Conservation (phyloP, 2,888 invertebrate species). For the Steinernema carpocapsae region DNA sequence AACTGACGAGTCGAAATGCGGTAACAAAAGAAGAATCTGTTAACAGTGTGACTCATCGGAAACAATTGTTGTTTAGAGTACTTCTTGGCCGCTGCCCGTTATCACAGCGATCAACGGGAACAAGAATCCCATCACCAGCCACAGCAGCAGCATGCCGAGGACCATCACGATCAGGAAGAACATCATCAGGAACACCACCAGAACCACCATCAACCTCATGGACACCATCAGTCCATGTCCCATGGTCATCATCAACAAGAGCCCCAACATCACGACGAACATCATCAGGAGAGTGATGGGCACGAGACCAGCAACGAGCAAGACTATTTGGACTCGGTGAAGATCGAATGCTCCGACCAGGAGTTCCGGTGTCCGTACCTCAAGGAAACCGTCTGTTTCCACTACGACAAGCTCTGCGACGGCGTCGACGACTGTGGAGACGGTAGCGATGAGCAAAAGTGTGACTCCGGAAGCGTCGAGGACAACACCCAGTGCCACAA, state of each 20-base stretch:
- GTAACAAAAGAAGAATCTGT: constrained; percentile 42
- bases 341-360: constrained; percentile 55
- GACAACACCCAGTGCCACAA: constrained; percentile 50
- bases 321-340: no score
- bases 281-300: constrained; percentile 35
- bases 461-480: constrained; percentile 39
- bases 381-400: constrained; percentile 78
- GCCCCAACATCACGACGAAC: constrained; percentile 3
- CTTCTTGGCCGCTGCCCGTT: constrained; percentile 49
- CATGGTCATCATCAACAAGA: constrained; percentile 12
- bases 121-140: constrained; percentile 46
- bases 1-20: constrained; percentile 61
- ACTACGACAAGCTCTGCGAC: constrained; percentile 81
- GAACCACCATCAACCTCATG: constrained; percentile 23
- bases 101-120: constrained; percentile 11
- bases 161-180: constrained; percentile 1
- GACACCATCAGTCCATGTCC: not conserved
- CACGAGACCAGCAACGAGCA: not conserved
- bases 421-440: constrained; percentile 75
- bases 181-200: constrained; percentile 36
- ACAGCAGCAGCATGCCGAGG: constrained; percentile 27
- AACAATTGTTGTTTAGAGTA: constrained; percentile 68
- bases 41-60: constrained; percentile 6
- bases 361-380: constrained; percentile 54
- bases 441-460: constrained; percentile 76